Base-by-base conservation (phyloP, 2,797 vertebrate genomes). In the Australoheros facetus region DNA sequence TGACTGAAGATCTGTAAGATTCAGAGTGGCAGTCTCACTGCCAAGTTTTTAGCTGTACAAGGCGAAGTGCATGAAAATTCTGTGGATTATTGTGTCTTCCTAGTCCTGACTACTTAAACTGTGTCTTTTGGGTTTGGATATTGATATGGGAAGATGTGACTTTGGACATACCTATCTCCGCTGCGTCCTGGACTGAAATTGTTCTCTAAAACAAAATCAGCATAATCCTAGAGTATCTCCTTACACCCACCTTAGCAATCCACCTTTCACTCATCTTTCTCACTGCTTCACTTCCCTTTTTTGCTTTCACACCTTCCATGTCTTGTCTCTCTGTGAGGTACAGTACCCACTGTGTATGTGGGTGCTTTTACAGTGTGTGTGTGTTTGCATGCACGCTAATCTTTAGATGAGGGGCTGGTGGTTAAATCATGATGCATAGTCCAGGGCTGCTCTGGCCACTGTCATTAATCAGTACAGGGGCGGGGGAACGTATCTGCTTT, bases 391-490 rank as follows among this genome's bases (percentile, higher is more conserved):
- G 85, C 84, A 87, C 83, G 79, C 96, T 97, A 97, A 97, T 97
- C 96, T 97, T 95, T 95, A 97, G 94, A 96, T 95, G 94, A 93
- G 94, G 93, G 93, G 85, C 95, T 96, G 96, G 95, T 95, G 93
- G 93, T 97, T 96, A 97, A 97, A 95, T 96, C 96, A 95, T 97
- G 96, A 97, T 97, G 96, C 89, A 92, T 89, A 91, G 95, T 96
- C 96, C 96, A 95, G 94, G 95, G 95, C 94, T 96, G 95, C 96
- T 96, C 96, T 94, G 94, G 96, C 95, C 93, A 90, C 95, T 92
- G 93, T 96, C 95, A 96, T 98, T 97, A 97, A 97, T 97, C 96
- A 96, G 91, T 87, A 94, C 91, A 93, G 95, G 95, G 96, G 93
- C 95, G 95, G 96, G 96, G 84, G 94, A 37, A 95, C 94, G 93